Base-by-base conservation (phyloP, 2,888 invertebrate genomes). In the Adineta ricciae region DNA sequence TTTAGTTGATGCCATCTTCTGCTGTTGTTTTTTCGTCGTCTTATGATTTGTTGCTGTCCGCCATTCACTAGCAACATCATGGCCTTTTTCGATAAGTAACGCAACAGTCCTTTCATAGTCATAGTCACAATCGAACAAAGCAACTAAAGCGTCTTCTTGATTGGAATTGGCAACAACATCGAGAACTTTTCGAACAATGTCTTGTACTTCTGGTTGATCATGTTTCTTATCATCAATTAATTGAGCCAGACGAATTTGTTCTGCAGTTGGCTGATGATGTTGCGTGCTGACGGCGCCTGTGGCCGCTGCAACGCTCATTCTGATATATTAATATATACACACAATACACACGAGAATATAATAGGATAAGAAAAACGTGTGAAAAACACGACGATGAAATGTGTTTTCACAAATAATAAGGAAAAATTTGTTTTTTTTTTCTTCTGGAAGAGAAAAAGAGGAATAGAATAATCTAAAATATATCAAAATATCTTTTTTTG, bases 151-250 rank as follows among this genome's bases (percentile, higher is more conserved):
- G n/a, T 78, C 78, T n/a, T 78, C 78, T 78, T 24, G 24, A n/a
- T 24, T 78, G 21, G 78, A 78, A 78, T 78, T 78, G 3, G 21
- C 78, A 2, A 78, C 78, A 78, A 78, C 78, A 78, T 78, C 41
- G 1, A 78, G 41, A 41, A 78, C 41, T 78, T 78, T 78, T 41
- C n/a, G 41, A 41, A 78, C 41, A 24, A 41, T 78, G 3, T 78
- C 78, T 78, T 78, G 78, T 41, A 78, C 41, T 11, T 78, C 78
- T n/a, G 78, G 78, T 41, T 78, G 78, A 78, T 78, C 78, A 78
- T 78, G 78, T 41, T 78, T 78, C n/a, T 78, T 78, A 78, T 78
- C 78, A 24, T 78, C 78, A 78, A 78, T 78, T 41, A 78, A 78
- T 78, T 78, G 78, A 24, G 78, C 78, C 24, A 78, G 41, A 41